These are phyloP conservation scores for Diplazon laetatorius DNA, from an alignment of 2,888 invertebrate species.

Conservation along the genomic window DNA sequence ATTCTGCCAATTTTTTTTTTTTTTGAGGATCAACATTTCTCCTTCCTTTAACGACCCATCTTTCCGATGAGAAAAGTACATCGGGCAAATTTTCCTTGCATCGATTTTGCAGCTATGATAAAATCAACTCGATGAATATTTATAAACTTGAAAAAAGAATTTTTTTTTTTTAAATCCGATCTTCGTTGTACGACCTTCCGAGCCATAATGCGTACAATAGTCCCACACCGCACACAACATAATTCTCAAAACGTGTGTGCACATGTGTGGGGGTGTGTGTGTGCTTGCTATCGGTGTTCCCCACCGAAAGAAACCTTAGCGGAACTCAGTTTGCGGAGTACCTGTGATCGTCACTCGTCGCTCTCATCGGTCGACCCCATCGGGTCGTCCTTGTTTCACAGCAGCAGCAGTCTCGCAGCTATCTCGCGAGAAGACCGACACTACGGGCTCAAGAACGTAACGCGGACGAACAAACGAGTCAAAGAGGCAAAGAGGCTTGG, in stretches of 20 bases:
- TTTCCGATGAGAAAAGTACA: no score
- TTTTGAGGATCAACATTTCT: no score
- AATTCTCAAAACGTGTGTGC: background rate
- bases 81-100: no score
- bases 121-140: no score
- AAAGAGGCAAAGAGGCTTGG: constrained; percentile 44
- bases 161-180: no score
- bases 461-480: constrained; percentile 17
- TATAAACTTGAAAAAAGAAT: no score
- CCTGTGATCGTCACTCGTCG: constrained; percentile 68
- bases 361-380: constrained; percentile 40
- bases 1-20: no score
- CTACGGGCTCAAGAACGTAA: constrained; percentile 14
- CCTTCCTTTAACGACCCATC: no score
- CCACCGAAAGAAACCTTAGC: constrained; percentile 74
- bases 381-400: constrained; percentile 46
- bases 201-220: background rate
- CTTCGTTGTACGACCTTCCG: no score
- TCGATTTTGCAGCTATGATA: no score
- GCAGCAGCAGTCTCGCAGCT: constrained; percentile 46
- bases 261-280: no score
- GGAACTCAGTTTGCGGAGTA: constrained; percentile 73
- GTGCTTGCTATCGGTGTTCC: constrained; percentile 47
- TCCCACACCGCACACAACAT: background rate
- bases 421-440: constrained; percentile 32